phyloP scores from a whole-genome alignment of 37 sponge, comb jelly and placozoan genomes.

The Aplysina aerophoba region DNA sequence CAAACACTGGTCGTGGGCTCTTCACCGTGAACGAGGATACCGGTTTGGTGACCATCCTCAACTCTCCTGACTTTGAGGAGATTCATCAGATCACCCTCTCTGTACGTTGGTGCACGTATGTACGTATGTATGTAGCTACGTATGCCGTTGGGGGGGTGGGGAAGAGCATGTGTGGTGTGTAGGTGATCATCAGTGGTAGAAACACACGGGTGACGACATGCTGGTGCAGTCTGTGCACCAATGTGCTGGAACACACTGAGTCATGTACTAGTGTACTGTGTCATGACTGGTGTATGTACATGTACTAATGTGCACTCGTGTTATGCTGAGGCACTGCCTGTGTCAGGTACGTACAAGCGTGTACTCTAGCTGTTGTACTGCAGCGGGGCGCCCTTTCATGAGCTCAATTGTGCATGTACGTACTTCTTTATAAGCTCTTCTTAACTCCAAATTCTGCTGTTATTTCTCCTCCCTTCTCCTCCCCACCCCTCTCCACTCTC shows the following conservation, averaged over 20 bases:
- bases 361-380: too few relatives aligned
- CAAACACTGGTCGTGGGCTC: slow-evolving; percentile 22
- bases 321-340: too few relatives aligned
- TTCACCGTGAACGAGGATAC: slow-evolving; percentile 19
- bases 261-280: too few relatives aligned
- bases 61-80: slow-evolving; percentile 7
- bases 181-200: too few relatives aligned
- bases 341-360: too few relatives aligned
- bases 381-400: too few relatives aligned
- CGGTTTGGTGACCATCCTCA: not conserved
- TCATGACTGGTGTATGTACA: too few relatives aligned
- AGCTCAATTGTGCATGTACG: too few relatives aligned
- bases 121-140: slow-evolving; percentile 38
- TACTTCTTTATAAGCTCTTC: too few relatives aligned
- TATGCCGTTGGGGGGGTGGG: slow-evolving; percentile 32
- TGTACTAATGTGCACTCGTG: too few relatives aligned
- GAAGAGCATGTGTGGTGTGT: slow-evolving; percentile 36
- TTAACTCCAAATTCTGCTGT: not conserved
- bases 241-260: slow-evolving; percentile 1
- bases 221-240: too few relatives aligned
- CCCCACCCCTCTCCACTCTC: not conserved
- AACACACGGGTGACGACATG: too few relatives aligned
- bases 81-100: slow-evolving; percentile 16
- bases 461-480: not conserved
- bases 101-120: not conserved